Percentiles rank a stretch among this genome's conserved stretches.
Conservation (phyloP, 2,888 invertebrate genomes). For the Anoncus sp. region DNA sequence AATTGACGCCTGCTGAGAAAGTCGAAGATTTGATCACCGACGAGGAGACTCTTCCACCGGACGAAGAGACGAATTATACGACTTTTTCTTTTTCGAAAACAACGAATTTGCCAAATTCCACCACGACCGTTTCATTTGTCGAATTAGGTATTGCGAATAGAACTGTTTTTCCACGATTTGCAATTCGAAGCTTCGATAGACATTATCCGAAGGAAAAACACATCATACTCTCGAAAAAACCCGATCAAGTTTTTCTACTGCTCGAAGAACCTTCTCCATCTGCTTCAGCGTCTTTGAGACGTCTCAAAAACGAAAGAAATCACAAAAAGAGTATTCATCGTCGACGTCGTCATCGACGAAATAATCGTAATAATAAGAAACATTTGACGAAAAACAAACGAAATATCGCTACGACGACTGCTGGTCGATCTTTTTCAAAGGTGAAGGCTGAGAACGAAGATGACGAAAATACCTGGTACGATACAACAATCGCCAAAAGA, state of each 20-base stretch:
- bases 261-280: slow-evolving; percentile 25
- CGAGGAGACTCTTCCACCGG: slow-evolving; percentile 49
- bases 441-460: slow-evolving; percentile 29
- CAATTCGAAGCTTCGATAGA: slow-evolving; percentile 14
- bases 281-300: background rate
- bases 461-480: slow-evolving; percentile 31
- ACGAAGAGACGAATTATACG: slow-evolving; percentile 47
- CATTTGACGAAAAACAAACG: background rate
- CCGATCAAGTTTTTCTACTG: slow-evolving; percentile 23
- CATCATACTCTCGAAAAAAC: background rate
- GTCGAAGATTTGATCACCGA: slow-evolving; percentile 50
- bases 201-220: background rate
- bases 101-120: slow-evolving; percentile 1
- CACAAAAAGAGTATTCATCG: slow-evolving; percentile 25
- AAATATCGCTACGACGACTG: background rate
- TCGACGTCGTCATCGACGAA: slow-evolving; percentile 17
- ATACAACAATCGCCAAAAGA: background rate
- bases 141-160: background rate
- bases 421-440: background rate
- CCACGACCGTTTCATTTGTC: background rate
- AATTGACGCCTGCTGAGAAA: slow-evolving; percentile 53
- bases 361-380: slow-evolving; percentile 19
- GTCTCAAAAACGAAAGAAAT: background rate
- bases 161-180: slow-evolving; percentile 25
- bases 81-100: slow-evolving; percentile 2